A percentile compares a stretch with the other conserved stretches of the same genome.
Evolutionary conservation across 1,140 invertebrate species (phyloP).

Genomic region (Drosophila albomicans): DNA sequence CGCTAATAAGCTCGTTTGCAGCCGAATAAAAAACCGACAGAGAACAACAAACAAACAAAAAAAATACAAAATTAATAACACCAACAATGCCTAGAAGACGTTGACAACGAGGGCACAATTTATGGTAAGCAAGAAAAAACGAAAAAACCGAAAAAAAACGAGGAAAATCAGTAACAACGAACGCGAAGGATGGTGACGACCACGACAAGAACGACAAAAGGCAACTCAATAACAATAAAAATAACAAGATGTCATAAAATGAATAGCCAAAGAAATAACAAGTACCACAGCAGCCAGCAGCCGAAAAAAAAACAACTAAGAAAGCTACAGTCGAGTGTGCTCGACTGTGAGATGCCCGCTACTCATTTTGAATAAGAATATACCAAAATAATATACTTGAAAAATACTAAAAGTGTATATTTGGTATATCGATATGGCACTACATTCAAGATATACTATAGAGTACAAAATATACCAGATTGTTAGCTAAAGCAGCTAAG

Average conservation of each 20-base stretch:
- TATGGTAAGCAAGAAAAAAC: constrained; percentile 38
- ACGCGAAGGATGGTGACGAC: neutral
- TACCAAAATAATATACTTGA: no score
- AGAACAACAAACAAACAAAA: no score
- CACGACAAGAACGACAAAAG: constrained; percentile 42
- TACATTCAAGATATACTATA: no score
- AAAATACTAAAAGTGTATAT: no score
- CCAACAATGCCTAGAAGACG: constrained; percentile 47
- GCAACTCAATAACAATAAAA: constrained; percentile 81
- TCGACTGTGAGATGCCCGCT: no score
- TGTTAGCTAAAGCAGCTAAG: no score
- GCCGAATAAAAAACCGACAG: constrained; percentile 2
- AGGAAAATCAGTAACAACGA: constrained; percentile 17
- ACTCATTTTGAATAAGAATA: no score
- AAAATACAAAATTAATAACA: constrained; percentile 68
- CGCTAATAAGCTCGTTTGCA: constrained; percentile 75
- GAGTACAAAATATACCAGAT: no score
- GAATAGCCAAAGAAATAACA: constrained; percentile 55
- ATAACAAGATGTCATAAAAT: constrained; percentile 80
- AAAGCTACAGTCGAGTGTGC: no score
- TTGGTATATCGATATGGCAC: no score
- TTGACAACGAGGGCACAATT: constrained; percentile 44
- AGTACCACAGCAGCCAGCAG: constrained; percentile 31
- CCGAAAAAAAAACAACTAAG: constrained; percentile 8
- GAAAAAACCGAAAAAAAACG: neutral